Conservation (phyloP, 2,888 invertebrate genomes). For the Melikaiella ostensackeni region DNA sequence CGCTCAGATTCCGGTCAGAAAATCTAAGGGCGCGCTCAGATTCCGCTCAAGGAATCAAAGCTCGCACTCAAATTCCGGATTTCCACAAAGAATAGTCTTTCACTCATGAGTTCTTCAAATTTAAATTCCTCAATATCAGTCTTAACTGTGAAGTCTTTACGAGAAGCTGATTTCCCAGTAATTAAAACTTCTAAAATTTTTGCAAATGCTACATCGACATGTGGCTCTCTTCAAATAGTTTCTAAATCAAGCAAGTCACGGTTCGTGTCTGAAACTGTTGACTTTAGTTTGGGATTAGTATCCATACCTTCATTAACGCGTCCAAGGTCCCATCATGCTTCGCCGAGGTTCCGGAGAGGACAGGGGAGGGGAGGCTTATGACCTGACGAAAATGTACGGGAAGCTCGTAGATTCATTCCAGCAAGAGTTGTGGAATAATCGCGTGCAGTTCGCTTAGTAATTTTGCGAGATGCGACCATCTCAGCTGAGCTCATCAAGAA, state of each 20-base stretch:
- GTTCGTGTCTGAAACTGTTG: not conserved
- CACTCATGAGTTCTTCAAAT: too few species aligned
- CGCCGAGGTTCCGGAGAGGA: not conserved
- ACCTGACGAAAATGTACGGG: constrained; percentile 26
- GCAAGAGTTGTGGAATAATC: constrained; percentile 42
- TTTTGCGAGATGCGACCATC: constrained; percentile 49
- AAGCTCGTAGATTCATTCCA: constrained; percentile 39
- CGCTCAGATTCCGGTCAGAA: too few species aligned
- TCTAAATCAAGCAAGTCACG: not conserved
- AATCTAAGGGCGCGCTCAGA: too few species aligned
- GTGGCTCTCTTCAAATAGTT: not conserved
- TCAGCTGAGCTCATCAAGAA: constrained; percentile 48
- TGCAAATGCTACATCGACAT: not conserved
- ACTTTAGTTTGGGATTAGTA: constrained; percentile 8
- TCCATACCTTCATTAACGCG: not conserved
- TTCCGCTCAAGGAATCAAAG: too few species aligned
- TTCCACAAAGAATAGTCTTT: too few species aligned
- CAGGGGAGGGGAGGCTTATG: constrained; percentile 14
- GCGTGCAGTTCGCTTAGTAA: constrained; percentile 44
- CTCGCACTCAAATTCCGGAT: too few species aligned
- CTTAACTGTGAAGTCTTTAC: too few species aligned
- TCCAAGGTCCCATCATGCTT: not conserved
- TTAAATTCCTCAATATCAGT: too few species aligned
- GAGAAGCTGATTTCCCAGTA: not conserved
- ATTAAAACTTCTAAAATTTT: not conserved